phyloP scores from a whole-genome alignment of 1,140 invertebrate genomes.

The Pseudomyrmex gracilis region DNA sequence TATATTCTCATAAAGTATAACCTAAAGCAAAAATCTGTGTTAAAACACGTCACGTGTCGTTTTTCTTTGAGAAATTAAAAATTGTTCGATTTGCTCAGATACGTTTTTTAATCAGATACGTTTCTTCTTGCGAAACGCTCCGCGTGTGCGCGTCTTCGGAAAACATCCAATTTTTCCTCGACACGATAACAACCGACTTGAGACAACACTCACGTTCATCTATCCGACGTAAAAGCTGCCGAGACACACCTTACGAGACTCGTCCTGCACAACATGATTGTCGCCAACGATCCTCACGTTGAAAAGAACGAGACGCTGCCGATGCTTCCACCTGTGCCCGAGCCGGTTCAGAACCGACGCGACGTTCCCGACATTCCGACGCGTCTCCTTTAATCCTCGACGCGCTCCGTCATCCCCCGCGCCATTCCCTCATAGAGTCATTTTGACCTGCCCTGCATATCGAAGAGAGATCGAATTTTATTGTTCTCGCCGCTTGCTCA shows the following conservation, averaged over 20 bases:
- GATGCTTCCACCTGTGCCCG: not conserved
- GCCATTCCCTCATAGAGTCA: constrained; percentile 18
- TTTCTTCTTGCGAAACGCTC: not conserved
- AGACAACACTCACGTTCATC: constrained; percentile 57
- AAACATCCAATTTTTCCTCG: not conserved
- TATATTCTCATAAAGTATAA: no score
- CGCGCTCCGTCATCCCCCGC: not conserved
- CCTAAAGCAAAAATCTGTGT: no score
- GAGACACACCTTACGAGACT: constrained; percentile 47
- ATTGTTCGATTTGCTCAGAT: not conserved
- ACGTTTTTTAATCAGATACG: no score
- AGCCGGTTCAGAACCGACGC: not conserved
- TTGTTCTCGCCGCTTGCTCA: not conserved
- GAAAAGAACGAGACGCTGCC: not conserved
- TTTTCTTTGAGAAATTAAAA: not conserved
- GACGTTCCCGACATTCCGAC: constrained; percentile 1
- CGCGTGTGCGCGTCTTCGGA: not conserved
- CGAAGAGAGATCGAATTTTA: not conserved
- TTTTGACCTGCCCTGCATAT: not conserved
- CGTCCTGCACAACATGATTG: constrained; percentile 62
- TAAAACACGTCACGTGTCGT: not conserved
- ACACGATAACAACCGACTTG: constrained; percentile 15
- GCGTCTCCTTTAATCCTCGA: constrained; percentile 54
- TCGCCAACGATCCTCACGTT: not conserved
- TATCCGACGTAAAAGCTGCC: constrained; percentile 21